Conservation (phyloP, 1,140 invertebrate genomes). For the Halyomorpha halys region DNA sequence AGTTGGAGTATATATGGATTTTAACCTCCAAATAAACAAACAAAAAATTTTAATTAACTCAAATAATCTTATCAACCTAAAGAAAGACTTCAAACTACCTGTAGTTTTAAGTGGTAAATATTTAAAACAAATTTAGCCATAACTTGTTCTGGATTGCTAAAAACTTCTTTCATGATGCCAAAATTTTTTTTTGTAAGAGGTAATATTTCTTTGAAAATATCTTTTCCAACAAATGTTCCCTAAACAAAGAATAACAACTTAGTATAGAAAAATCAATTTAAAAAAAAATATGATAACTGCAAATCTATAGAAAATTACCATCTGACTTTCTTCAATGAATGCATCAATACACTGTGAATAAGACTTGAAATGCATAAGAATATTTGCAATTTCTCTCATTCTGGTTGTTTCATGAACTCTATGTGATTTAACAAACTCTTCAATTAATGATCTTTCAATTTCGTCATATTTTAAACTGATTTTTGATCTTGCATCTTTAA, state of each 20-base stretch:
- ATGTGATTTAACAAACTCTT: conserved; percentile 87
- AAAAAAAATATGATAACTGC: not conserved
- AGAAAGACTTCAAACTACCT: conserved; percentile 32
- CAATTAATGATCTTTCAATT: conserved; percentile 84
- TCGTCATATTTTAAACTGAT: conserved; percentile 91
- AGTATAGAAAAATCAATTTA: not conserved
- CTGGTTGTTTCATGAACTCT: conserved; percentile 66
- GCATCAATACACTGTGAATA: conserved; percentile 93
- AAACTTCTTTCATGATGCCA: conserved; percentile 81
- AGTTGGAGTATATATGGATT: too few relatives aligned
- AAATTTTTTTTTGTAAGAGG: conserved; percentile 84
- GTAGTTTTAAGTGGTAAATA: conserved; percentile 86
- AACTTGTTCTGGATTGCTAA: conserved; percentile 92
- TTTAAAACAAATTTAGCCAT: conserved; percentile 97
- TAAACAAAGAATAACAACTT: conserved; percentile 35
- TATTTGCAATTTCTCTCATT: conserved; percentile 88
- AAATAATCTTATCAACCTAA: not conserved
- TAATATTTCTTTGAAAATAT: conserved; percentile 85
- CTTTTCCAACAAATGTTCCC: conserved; percentile 62
- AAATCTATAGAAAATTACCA: conserved; percentile 43
- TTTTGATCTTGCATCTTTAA: conserved; percentile 79
- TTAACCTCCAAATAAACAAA: too few relatives aligned
- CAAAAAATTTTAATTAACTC: too few relatives aligned
- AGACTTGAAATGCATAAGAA: conserved; percentile 90
- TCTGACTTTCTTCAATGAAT: conserved; percentile 93